These are phyloP conservation scores for Psittacula echo DNA, from an alignment of 2,797 vertebrate genomes.

Conservation along the genomic window DNA sequence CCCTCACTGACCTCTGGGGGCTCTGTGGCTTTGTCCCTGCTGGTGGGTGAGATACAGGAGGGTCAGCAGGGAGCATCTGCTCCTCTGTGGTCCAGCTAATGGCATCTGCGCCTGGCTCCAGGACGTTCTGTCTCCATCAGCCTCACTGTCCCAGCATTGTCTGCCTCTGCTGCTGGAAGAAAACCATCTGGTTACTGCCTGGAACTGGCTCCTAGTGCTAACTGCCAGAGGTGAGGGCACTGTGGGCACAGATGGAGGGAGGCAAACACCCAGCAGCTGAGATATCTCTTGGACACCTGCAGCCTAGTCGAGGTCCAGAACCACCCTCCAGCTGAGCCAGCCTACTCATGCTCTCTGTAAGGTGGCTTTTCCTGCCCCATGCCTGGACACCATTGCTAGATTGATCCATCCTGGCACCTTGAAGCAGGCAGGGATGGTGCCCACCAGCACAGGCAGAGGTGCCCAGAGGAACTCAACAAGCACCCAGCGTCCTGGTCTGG, in stretches of 20 bases:
- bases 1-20: constrained; percentile 1
- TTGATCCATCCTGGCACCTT: constrained; percentile 78
- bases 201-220: constrained; percentile 71
- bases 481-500: background rate
- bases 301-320: accelerated
- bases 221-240: constrained; percentile 54
- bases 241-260: accelerated
- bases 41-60: constrained; percentile 76
- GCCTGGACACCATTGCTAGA: constrained; percentile 29
- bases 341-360: background rate
- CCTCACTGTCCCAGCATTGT: constrained; percentile 75
- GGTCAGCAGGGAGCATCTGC: constrained; percentile 78
- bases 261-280: background rate
- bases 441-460: too few species aligned
- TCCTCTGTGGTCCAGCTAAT: constrained; percentile 81
- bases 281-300: background rate
- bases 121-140: constrained; percentile 80
- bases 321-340: background rate
- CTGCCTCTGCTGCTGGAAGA: constrained; percentile 83
- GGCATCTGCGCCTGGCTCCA: constrained; percentile 75
- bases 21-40: background rate
- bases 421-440: constrained; percentile 4
- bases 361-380: constrained; percentile 82
- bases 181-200: constrained; percentile 76
- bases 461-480: background rate